Base-by-base conservation (phyloP, 2,888 invertebrate genomes). In the Lymantria dispar region DNA sequence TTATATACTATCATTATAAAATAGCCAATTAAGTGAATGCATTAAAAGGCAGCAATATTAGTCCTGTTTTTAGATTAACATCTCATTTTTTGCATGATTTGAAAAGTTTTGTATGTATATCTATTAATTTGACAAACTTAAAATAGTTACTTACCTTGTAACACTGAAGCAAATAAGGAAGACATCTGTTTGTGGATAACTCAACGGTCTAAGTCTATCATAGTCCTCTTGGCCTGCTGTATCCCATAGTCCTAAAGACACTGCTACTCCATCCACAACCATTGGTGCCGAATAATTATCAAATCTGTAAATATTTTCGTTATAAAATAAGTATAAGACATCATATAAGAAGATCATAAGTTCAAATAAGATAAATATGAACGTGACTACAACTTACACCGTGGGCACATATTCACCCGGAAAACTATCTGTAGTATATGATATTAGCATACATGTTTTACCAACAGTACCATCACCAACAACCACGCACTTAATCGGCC, bases 161-260 rank as follows among this genome's bases (percentile, higher is more conserved):
- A 99, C 98, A 91, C 98, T 98, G 93, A 98, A 99, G 93, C 99
- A 99, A 91, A 99, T 98, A 76, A 99, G 95, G 92, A 99, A 99
- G 62, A 99, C 99, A 92, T 99, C 99, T 64, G 99, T 99, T 94
- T 99, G 99, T 78, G 99, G 99, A 88, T 99, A 99, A 69, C 98
- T 98, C 60, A 99, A 93, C 40, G 99, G 99, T 72, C 99, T 94
- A 63, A 99, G 93, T 84, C 99, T 94, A 84, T 99, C 99, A 80
- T 99, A 99, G 83, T 98, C 98, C 90, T 98, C 98, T 88, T 99
- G 99, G 13, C 98, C 98, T 12, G 99, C 99, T 54, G 99, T 99
- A 90, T 99, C 99, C 99, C 99, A 99, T 45, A 99, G 92, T 12
- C 99, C 99, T 70, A 99, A 89, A 72, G 98, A 98, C 11, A 99